phyloP scores from a whole-genome alignment of 2,797 vertebrate species.

The Pipistrellus pygmaeus region DNA sequence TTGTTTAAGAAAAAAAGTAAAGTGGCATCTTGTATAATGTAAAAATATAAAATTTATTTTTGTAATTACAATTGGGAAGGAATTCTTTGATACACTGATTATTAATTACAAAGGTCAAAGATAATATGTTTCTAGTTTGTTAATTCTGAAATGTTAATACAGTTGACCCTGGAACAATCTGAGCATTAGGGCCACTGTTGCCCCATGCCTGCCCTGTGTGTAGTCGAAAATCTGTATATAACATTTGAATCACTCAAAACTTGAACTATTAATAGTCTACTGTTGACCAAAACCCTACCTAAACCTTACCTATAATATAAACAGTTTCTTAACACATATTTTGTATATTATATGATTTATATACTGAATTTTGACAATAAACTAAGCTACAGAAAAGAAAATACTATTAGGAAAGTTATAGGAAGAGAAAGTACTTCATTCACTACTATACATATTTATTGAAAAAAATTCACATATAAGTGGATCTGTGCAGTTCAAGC shows the following conservation, averaged over 20 bases:
- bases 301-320: neutral
- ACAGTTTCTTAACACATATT: neutral
- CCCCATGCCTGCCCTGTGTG: no score
- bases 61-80: constrained; percentile 11
- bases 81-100: neutral
- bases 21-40: neutral
- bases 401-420: neutral
- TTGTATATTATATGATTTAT: neutral
- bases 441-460: neutral
- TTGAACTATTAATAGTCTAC: neutral
- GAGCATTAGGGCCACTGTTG: neutral
- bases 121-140: constrained; percentile 20
- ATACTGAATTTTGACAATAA: neutral
- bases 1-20: constrained; percentile 9
- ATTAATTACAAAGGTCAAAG: neutral
- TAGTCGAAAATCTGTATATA: neutral
- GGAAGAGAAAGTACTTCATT: neutral
- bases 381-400: neutral
- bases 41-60: constrained; percentile 25
- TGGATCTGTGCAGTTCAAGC: neutral
- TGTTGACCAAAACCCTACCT: neutral
- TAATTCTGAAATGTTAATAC: neutral
- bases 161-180: neutral
- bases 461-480: neutral
- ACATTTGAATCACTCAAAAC: neutral